Base-by-base conservation (phyloP, 2,797 vertebrate species). In the Poeciliopsis turneri region DNA sequence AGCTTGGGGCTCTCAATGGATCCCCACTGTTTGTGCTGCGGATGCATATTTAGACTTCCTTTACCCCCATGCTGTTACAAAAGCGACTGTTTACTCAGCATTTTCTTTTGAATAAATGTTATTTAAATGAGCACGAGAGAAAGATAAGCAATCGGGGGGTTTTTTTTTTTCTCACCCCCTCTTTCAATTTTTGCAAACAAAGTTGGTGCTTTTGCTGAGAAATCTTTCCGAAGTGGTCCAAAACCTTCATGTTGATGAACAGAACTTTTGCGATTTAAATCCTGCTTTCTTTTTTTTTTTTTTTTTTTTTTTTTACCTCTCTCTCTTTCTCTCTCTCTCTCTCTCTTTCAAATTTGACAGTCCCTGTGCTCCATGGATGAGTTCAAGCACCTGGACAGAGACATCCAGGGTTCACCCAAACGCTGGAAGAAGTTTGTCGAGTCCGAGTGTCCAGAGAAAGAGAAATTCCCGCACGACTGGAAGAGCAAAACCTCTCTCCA, bases 401-500 rank as follows among this genome's bases (percentile, higher is more conserved):
- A 99, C 86, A 97, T 99, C 0, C 97, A 99, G 72, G 97, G 97
- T 0, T 99, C 98, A 2, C 95, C 97, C 57, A 99, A 98, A 45
- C 95, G 96, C 46, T 99, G 98, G 98, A 98, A 96, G 91, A 99
- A 97, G 81, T 97, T 99, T 77, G 96, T 97, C 4, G 98, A 99
- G 86, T 98, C 96, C 0, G 97, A 98, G 91, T 97, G 96, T 92
- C 98, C 98, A 0, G 98, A 99, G 84, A 98, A 97, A 81, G 98
- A 99, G 89, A 97, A 96, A 88, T 96, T 99, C 80, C 98, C 98
- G 0, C 97, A 98, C 89, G 98, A 98, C 41, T 99, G 98, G 98
- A 99, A 98, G 93, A 98, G 93, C 89, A 99, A 97, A 90, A 96
- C 92, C 0, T 90, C 96, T 0, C 94, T 99, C 53, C 98, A 99